A percentile compares a stretch with the other conserved stretches of the same genome.
These are phyloP conservation scores for Dasysyrphus tricinctus DNA, from an alignment of 2,888 invertebrate genomes.

Conservation along the genomic window DNA sequence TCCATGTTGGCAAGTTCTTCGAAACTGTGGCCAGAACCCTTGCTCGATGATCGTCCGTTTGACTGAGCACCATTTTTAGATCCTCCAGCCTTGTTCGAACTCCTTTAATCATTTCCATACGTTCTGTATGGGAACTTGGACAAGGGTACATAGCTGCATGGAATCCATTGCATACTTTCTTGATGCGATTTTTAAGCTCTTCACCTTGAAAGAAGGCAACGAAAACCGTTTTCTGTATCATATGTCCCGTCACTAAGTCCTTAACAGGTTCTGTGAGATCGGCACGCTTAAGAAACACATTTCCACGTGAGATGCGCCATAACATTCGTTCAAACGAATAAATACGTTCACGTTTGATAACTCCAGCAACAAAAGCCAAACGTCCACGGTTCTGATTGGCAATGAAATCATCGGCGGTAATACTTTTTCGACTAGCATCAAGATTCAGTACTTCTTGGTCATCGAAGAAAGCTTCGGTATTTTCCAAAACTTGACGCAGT, in stretches of 20 bases:
- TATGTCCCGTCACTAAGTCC: constrained; percentile 88
- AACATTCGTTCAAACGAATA: constrained; percentile 94
- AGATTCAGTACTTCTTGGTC: constrained; percentile 81
- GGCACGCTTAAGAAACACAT: constrained; percentile 91
- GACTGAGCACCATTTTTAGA: constrained; percentile 89
- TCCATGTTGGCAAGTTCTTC: constrained; percentile 92
- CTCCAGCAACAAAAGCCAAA: constrained; percentile 91
- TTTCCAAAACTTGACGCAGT: constrained; percentile 94
- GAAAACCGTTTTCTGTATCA: constrained; percentile 92
- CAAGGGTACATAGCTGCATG: constrained; percentile 94
- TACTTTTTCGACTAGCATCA: constrained; percentile 86
- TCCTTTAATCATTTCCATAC: constrained; percentile 92
- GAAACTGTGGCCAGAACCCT: constrained; percentile 91
- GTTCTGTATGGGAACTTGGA: constrained; percentile 90
- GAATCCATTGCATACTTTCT: constrained; percentile 94
- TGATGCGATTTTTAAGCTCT: constrained; percentile 91
- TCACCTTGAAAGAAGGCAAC: constrained; percentile 93
- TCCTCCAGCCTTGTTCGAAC: constrained; percentile 93
- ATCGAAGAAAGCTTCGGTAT: constrained; percentile 88
- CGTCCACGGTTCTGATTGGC: constrained; percentile 81
- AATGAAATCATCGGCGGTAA: constrained; percentile 86
- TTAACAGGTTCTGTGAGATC: constrained; percentile 90
- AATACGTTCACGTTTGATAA: constrained; percentile 91
- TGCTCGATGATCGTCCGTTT: constrained; percentile 93
- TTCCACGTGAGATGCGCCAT: constrained; percentile 94